Base-by-base conservation (phyloP, 2,113 vertebrate species). In the Poeciliopsis prolifica region DNA sequence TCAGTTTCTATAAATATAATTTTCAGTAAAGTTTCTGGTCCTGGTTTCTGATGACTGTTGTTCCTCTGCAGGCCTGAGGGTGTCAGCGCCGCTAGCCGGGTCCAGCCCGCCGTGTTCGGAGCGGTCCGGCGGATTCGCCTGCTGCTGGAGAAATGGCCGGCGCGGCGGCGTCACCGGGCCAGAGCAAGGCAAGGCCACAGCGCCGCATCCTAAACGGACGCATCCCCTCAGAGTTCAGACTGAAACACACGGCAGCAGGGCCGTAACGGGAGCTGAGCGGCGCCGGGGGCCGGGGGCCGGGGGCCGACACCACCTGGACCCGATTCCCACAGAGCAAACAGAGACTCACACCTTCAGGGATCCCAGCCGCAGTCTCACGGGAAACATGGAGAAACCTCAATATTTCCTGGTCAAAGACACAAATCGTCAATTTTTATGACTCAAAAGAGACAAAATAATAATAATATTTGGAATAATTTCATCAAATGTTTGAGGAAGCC, bases 131-230 rank as follows among this genome's bases (percentile, higher is more conserved):
- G 70, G 42, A 84, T 83, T n/a, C 71, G 63, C 5, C 67, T 82
- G 54, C 81, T 93, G 70, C 79, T 93, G 4, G 31, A 90, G 69
- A 91, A 87, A 73, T 92, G 88, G 92, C 74, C 76, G 73, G 26
- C 1, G 61, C 90, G 85, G 48, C 75, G 31, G 40, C 75, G 28
- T 30, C 87, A 81, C 81, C 77, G 89, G 71, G 69, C 68, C 0
- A 80, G 78, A 48, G 69, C 75, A 0, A 64, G 84, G 88, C 70
- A 77, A 70, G 72, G 76, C 3, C 72, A 86, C 72, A 84, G 83
- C 24, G 0, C 35, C 0, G 61, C 80, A 26, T 81, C 87, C 68
- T 90, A 87, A 79, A 84, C 63, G 60, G 29, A 17, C 61, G 1
- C 11, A 7, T 30, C 58, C 9, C 11, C 76, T 69, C 72, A 31